Evolutionary conservation across 1,140 invertebrate genomes (phyloP), one percentile per base, ranked within the genome.

Genomic region (Portunus trituberculatus): DNA sequence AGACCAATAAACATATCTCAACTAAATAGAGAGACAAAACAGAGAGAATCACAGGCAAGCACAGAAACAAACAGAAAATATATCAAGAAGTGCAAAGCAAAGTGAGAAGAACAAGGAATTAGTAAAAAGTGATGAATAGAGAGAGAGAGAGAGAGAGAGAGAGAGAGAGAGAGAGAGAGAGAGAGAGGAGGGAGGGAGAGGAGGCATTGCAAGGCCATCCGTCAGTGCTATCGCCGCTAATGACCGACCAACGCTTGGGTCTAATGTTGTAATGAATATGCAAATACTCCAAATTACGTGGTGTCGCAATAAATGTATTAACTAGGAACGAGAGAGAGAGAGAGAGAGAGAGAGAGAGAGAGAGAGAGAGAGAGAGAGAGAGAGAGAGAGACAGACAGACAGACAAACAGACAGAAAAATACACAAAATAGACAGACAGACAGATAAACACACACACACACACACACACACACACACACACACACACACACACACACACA

Each of bases 131-230:
- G 31, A 32, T 3, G 39, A n/a, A 87, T 0, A 31, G 84, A 32
- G 84, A 87, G 10, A 87, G 32, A 87, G 31, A 91, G 1, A 89
- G 6, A 89, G 87, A 89, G 31, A 89, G 31, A 39, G 7, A 89
- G 31, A 89, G 31, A 3, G 86, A 32, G 14, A 87, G 14, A 87
- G 14, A 87, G 52, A n/a, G n/a, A 76, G n/a, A 76, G n/a, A 76
- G 20, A 76, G 67, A 25, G 20, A 25, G n/a, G 20, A 76, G 67
- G 2, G 20, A 25, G n/a, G 3, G n/a, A 76, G 67, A 76, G n/a
- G 3, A 76, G n/a, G 67, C 25, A 76, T 20, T 76, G 20, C 67
- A 76, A 12, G 67, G 1, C n/a, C 67, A 76, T n/a, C 12, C 20
- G 4, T 76, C 67, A 76, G 20, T 7, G 16, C 25, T 76, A 76